Evolutionary conservation across 2,888 invertebrate genomes (phyloP).

Genomic region (Pseudolycoriella hygida): DNA sequence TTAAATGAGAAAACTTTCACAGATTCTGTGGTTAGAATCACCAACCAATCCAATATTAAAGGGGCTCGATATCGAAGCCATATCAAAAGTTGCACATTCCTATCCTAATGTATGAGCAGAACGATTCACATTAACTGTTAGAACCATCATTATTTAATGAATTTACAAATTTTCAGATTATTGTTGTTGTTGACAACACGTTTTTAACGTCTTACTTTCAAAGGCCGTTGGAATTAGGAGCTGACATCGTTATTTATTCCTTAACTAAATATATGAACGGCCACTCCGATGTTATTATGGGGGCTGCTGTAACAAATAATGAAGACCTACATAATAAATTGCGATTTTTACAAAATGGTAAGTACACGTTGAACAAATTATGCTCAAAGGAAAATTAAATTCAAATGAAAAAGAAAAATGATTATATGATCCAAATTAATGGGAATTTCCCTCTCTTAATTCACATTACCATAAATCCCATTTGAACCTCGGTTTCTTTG

Average conservation of each 20-base stretch:
- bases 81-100: conserved; percentile 42
- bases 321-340: conserved; percentile 53
- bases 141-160: background rate
- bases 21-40: conserved; percentile 86
- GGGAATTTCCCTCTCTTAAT: too few species aligned
- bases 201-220: conserved; percentile 84
- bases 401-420: too few species aligned
- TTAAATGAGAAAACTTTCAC: conserved; percentile 17
- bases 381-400: too few species aligned
- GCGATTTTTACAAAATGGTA: conserved; percentile 77
- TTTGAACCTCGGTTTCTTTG: too few species aligned
- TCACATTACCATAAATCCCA: too few species aligned
- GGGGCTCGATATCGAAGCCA: conserved; percentile 67
- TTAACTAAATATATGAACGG: conserved; percentile 97
- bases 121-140: background rate
- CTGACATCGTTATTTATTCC: conserved; percentile 82
- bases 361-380: conserved; percentile 12
- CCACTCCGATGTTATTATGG: conserved; percentile 95
- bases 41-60: conserved; percentile 92
- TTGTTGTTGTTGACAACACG: conserved; percentile 83
- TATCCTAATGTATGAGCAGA: conserved; percentile 18
- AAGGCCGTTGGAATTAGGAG: conserved; percentile 77
- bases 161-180: conserved; percentile 27
- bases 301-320: conserved; percentile 59
- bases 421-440: too few species aligned